Base-by-base conservation (phyloP, 2,888 invertebrate species). In the Athalia rosae region DNA sequence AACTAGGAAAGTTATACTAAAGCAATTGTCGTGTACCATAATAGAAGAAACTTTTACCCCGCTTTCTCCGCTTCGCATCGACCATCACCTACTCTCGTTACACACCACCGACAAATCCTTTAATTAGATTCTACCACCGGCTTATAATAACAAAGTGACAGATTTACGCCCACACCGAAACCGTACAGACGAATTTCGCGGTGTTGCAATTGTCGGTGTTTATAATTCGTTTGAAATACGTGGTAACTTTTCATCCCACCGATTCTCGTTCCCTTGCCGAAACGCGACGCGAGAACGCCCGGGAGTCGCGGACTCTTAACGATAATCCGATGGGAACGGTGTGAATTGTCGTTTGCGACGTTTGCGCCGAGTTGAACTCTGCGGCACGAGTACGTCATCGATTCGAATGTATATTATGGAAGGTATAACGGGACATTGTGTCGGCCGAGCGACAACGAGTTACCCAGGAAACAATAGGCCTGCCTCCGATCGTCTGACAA, bases 381-480 rank as follows among this genome's bases (percentile, higher is more conserved):
- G 43, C 48, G 53, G 50, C n/a, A 8, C 47, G 47, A 58, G 43
- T 56, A 58, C 71, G 74, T 62, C 74, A 28, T 28, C 28, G 28
- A 28, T 28, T 28, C 28, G 28, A 28, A 28, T 28, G 28, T 28
- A 28, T 28, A 28, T 28, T 28, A 28, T 28, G 28, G 2, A 28
- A 0, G 2, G n/a, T 28, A 74, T 74, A 74, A 74, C 74, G 61
- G 48, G 47, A 74, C 74, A 74, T 61, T 74, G 62, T 61, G 74
- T 74, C 61, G 74, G 48, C 48, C 67, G 5, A 15, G 73, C 41
- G 11, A 11, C 58, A 43, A 28, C 59, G 45, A n/a, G 67, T 58
- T 56, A 43, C 28, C 59, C 48, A 41, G 59, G 62, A 48, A 74
- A 74, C 74, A 74, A 74, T 74, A 62, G 61, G 28, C 28, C 28